Percentiles rank a stretch among this genome's conserved stretches.
phyloP scores from a whole-genome alignment of 2,888 invertebrate species.

The Caenorhabditis sulstoni region DNA sequence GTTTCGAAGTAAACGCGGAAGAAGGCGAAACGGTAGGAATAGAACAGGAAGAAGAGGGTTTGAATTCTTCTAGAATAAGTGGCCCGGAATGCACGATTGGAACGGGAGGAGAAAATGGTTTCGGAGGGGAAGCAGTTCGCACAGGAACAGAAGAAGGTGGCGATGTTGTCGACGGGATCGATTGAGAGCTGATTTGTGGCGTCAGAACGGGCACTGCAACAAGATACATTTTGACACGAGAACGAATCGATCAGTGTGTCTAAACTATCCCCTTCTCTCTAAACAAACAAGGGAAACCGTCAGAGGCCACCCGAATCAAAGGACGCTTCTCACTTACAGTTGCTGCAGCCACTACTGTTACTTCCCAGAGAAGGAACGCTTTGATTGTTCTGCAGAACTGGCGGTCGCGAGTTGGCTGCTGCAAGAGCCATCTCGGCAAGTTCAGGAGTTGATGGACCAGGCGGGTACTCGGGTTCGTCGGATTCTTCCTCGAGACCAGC shows the following conservation, averaged over 20 bases:
- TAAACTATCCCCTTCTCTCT: not conserved
- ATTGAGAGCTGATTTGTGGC: constrained; percentile 9
- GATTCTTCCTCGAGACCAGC: not conserved
- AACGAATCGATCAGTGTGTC: not conserved
- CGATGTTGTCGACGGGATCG: too few relatives aligned
- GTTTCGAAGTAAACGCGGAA: too few relatives aligned
- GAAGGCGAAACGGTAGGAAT: too few relatives aligned
- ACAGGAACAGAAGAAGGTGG: not conserved
- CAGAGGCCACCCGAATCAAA: too few relatives aligned
- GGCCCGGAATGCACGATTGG: constrained; percentile 10
- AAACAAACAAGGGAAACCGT: not conserved
- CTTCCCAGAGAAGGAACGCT: not conserved
- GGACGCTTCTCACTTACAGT: constrained; percentile 3
- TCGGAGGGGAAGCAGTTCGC: not conserved
- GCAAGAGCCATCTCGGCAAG: not conserved
- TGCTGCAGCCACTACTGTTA: not conserved
- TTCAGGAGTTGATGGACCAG: not conserved
- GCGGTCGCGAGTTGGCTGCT: not conserved
- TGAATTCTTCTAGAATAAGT: constrained; percentile 3
- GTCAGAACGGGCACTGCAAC: constrained; percentile 27
- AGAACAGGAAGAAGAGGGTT: too few relatives aligned
- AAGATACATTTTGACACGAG: not conserved
- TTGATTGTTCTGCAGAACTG: not conserved
- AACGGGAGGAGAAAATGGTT: not conserved
- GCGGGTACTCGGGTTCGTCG: constrained; percentile 24